These are phyloP conservation scores for Apodemus sylvaticus DNA, from an alignment of 2,113 vertebrate species.

Conservation along the genomic window DNA sequence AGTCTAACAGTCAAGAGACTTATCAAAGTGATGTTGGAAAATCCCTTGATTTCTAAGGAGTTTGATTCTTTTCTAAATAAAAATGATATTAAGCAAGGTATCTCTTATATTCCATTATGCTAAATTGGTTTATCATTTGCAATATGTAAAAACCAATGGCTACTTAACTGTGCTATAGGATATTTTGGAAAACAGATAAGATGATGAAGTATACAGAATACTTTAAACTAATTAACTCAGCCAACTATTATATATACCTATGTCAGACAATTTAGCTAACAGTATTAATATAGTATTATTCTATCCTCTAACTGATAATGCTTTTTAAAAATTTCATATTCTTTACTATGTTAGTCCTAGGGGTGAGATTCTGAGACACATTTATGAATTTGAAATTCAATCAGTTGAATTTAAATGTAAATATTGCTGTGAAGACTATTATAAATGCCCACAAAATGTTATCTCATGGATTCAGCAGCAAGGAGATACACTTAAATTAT, in stretches of 20 bases:
- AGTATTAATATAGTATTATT: background rate
- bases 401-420: background rate
- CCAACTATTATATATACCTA: background rate
- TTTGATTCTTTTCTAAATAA: background rate
- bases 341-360: background rate
- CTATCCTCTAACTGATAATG: background rate
- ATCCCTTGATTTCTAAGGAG: background rate
- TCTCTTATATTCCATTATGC: background rate
- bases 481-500: background rate
- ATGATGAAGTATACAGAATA: background rate
- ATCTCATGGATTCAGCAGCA: background rate
- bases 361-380: background rate
- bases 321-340: slow-evolving; percentile 3
- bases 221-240: background rate
- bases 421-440: background rate
- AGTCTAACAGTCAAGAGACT: background rate
- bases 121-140: background rate
- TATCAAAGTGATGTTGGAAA: background rate
- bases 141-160: background rate
- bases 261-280: background rate
- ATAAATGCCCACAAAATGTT: background rate
- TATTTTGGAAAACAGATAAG: slow-evolving; percentile 27
- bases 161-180: background rate
- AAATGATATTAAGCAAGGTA: background rate
- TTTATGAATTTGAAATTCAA: background rate